Conservation (phyloP, 2,797 vertebrate species). For the Vipera ursinii region DNA sequence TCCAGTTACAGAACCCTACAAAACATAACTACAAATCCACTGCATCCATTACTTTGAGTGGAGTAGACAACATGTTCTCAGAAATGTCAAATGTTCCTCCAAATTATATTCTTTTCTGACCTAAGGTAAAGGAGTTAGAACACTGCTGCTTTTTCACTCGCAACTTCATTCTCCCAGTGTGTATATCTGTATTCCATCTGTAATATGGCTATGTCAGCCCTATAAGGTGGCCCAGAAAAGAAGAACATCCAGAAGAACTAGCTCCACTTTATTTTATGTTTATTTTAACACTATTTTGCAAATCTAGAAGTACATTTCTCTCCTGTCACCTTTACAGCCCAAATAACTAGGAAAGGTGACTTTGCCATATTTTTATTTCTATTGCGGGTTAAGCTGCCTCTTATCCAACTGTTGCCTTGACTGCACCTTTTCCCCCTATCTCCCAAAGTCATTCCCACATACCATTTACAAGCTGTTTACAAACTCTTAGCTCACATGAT, state of each 20-base stretch:
- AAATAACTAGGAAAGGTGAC: background rate
- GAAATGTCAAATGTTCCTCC: background rate
- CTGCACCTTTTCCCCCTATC: background rate
- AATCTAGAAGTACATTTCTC: background rate
- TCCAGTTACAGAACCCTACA: no score
- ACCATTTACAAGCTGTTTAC: background rate
- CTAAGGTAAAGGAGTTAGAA: background rate
- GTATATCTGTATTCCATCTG: background rate
- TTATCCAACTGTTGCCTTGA: background rate
- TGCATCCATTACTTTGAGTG: background rate
- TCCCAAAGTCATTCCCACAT: background rate
- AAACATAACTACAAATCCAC: background rate
- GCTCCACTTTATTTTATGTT: background rate
- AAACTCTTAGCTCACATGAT: background rate
- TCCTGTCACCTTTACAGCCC: background rate
- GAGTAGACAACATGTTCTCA: background rate
- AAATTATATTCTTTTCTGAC: background rate
- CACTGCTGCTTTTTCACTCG: background rate
- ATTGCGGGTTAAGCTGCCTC: background rate
- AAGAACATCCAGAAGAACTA: background rate
- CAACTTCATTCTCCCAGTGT: background rate
- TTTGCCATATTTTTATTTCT: background rate
- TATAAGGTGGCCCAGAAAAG: background rate
- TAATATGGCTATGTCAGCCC: background rate
- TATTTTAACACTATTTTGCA: background rate